Base-by-base conservation (phyloP, 2,113 vertebrate species). In the Forbesichthys agassizii region DNA sequence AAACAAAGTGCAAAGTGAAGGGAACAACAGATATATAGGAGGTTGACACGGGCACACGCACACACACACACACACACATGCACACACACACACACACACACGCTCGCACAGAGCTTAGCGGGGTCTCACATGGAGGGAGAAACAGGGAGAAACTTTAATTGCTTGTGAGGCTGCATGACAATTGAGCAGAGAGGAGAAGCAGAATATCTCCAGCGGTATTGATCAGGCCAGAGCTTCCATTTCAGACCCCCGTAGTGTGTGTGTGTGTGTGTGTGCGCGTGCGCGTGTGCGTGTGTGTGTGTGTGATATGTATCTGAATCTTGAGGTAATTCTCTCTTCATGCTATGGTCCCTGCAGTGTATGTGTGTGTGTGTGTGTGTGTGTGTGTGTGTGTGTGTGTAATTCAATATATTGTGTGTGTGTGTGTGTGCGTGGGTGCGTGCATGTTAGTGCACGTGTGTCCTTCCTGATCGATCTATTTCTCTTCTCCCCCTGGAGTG, bases 191-290 rank as follows among this genome's bases (percentile, higher is more conserved):
- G 86, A 88, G 89, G 56, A 79, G 82, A 89, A 73, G 82, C 82
- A 83, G 86, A 89, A 91, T 91, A 90, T 91, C 89, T 91, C 85
- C 82, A 81, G 66, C 72, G 81, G 84, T 92, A 93, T 93, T 90
- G 91, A 93, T 93, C 90, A 91, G 83, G 76, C 81, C 80, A 33
- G 84, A 82, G 91, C 89, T 90, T 90, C 89, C 80, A 90, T 91
- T 92, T 90, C 89, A 88, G 82, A 82, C 85, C 88, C 86, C 84
- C 74, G 73, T 83, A 78, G 69, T 66, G 64, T 71, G 70, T 42
- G 36, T 42, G 36, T 16, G 16, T 16, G 16, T 16, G 16, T 16
- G 16, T 7, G 36, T 42, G 36, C 3, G 7, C 3, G 36, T 42
- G 36, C 3, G 36, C 7, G 36, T 42, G 20, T 20, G 81, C 79